These are phyloP conservation scores for Pluvialis apricaria DNA, from an alignment of 2,113 vertebrate genomes.

Conservation along the genomic window DNA sequence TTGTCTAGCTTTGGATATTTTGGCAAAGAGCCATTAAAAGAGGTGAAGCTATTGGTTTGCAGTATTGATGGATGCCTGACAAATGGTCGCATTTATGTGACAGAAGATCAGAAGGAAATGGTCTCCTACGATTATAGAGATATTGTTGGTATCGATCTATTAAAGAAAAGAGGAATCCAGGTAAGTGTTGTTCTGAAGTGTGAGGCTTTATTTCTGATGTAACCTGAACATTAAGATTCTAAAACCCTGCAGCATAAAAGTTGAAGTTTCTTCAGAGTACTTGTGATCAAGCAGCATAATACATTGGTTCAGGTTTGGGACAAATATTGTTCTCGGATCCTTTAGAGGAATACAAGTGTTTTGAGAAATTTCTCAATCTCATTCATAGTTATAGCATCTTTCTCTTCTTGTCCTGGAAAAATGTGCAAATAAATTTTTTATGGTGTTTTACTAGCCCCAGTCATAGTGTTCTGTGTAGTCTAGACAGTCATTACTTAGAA, in stretches of 20 bases:
- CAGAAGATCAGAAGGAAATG: constrained; percentile 79
- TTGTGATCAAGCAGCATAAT: background rate
- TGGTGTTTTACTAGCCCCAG: background rate
- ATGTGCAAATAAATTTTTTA: background rate
- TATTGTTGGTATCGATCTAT: constrained; percentile 72
- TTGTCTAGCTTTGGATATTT: constrained; percentile 90
- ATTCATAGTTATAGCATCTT: background rate
- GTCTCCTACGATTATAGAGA: constrained; percentile 82
- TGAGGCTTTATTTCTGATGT: background rate
- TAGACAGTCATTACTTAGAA: background rate
- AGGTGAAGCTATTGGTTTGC: constrained; percentile 85
- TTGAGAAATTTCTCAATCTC: background rate
- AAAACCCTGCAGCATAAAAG: background rate
- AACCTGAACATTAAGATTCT: background rate
- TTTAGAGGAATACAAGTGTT: background rate
- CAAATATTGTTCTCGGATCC: background rate
- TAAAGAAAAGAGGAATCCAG: constrained; percentile 81
- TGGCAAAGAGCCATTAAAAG: constrained; percentile 78
- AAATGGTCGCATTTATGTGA: constrained; percentile 82
- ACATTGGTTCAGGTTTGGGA: background rate
- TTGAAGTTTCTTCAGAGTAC: background rate
- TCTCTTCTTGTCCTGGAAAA: background rate
- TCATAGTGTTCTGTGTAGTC: background rate
- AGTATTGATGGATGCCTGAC: constrained; percentile 87
- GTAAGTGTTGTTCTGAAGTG: constrained; percentile 64